phyloP scores from a whole-genome alignment of 2,888 invertebrate species.

The Marasmarcha lunaedactyla region DNA sequence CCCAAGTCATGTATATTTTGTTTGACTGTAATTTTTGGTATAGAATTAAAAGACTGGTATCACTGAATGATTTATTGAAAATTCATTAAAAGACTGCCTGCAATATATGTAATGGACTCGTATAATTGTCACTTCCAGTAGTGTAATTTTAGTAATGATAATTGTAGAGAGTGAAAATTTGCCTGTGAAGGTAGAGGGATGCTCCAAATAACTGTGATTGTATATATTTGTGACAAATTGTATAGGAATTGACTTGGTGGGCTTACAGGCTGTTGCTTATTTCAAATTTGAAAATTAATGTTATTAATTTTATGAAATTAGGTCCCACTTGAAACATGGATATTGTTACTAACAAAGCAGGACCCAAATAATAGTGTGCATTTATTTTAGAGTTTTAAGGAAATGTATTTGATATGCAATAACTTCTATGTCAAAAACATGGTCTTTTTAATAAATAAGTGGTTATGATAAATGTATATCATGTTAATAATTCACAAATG shows the following conservation, averaged over 20 bases:
- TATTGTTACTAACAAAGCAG: too few relatives aligned
- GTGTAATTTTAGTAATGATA: not conserved
- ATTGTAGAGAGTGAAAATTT: not conserved
- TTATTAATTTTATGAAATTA: too few relatives aligned
- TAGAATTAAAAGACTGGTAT: not conserved
- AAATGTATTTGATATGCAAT: not conserved
- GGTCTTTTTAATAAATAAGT: not conserved
- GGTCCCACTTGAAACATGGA: too few relatives aligned
- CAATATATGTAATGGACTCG: not conserved
- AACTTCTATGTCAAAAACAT: not conserved
- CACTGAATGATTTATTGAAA: not conserved
- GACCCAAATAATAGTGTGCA: not conserved
- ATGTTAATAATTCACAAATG: conserved; percentile 1
- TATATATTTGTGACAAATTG: not conserved
- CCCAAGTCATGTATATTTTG: not conserved
- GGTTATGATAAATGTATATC: not conserved
- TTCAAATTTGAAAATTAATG: too few relatives aligned
- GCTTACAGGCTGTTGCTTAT: not conserved
- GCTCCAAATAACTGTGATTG: conserved; percentile 1
- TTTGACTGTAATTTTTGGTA: not conserved
- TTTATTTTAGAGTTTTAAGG: not conserved
- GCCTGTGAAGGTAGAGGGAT: not conserved
- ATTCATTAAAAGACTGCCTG: not conserved
- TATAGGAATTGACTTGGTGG: not conserved
- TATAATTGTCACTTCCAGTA: not conserved